Percentiles rank a stretch among this genome's conserved stretches.
phyloP scores from a whole-genome alignment of 1,140 invertebrate genomes.

The Microplitis demolitor region DNA sequence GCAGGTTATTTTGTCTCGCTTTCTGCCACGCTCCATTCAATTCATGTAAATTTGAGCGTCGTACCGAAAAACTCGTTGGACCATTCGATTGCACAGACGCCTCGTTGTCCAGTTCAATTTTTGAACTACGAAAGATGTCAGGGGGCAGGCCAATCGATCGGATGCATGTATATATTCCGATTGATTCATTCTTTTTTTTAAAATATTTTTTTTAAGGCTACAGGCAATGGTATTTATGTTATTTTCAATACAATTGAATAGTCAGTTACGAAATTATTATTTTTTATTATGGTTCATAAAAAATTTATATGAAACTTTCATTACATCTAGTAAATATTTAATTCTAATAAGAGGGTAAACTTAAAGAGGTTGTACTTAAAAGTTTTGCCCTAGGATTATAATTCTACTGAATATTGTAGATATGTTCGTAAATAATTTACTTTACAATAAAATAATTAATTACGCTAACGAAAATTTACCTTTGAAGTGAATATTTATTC shows the following conservation, averaged over 20 bases:
- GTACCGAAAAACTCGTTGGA: slow-evolving; percentile 14
- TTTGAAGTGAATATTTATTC: no score
- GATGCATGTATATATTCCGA: neutral
- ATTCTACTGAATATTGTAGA: no score
- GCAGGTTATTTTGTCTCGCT: neutral
- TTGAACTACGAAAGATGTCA: slow-evolving; percentile 10
- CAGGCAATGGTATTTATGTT: neutral
- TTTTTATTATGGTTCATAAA: no score
- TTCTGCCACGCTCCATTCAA: slow-evolving; percentile 7
- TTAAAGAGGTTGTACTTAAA: no score
- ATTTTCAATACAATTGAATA: neutral
- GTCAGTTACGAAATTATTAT: no score
- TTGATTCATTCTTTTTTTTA: neutral
- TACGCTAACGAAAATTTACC: no score
- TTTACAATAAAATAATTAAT: no score
- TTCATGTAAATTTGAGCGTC: slow-evolving; percentile 21
- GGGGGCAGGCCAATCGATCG: neutral
- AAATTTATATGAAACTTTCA: no score
- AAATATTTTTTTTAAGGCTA: neutral
- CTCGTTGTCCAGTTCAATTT: neutral
- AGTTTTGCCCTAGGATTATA: no score
- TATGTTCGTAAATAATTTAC: no score
- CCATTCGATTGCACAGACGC: neutral
- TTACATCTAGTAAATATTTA: no score
- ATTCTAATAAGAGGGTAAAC: no score